phyloP scores from a whole-genome alignment of 2,113 vertebrate genomes.

The Glareola pratincola region DNA sequence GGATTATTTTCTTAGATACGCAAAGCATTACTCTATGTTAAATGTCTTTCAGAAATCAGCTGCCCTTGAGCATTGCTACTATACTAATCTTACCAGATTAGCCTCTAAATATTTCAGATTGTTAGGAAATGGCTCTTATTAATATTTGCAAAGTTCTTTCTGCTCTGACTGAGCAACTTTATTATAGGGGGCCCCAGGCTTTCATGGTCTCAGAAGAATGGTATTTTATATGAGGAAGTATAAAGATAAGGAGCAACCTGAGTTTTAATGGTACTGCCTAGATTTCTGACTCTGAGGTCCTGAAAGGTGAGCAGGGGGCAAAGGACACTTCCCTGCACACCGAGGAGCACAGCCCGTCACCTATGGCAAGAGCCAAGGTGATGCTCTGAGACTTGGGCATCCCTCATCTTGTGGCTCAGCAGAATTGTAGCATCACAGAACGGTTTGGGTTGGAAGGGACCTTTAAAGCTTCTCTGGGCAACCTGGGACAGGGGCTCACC shows the following conservation, averaged over 20 bases:
- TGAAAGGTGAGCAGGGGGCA: not conserved
- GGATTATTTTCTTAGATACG: not conserved
- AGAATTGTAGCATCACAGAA: not conserved
- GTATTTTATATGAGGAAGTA: not conserved
- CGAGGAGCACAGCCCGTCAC: not conserved
- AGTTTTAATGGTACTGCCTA: not conserved
- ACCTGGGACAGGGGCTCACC: not conserved
- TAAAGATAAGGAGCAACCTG: not conserved
- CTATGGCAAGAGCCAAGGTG: not conserved
- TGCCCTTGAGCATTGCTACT: not conserved
- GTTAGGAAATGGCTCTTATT: not conserved
- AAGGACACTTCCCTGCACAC: no score
- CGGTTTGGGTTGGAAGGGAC: not conserved
- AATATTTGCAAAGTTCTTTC: not conserved
- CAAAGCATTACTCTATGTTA: not conserved
- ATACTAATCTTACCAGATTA: not conserved
- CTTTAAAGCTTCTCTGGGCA: not conserved
- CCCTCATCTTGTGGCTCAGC: not conserved
- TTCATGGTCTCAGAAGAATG: not conserved
- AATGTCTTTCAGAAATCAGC: not conserved
- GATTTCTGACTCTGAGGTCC: not conserved
- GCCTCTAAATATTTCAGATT: slow-evolving; percentile 1
- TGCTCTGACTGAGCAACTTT: not conserved
- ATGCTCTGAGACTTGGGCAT: not conserved
- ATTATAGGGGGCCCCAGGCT: not conserved